phyloP scores from a whole-genome alignment of 2,797 vertebrate genomes.

The Dipus sagitta region DNA sequence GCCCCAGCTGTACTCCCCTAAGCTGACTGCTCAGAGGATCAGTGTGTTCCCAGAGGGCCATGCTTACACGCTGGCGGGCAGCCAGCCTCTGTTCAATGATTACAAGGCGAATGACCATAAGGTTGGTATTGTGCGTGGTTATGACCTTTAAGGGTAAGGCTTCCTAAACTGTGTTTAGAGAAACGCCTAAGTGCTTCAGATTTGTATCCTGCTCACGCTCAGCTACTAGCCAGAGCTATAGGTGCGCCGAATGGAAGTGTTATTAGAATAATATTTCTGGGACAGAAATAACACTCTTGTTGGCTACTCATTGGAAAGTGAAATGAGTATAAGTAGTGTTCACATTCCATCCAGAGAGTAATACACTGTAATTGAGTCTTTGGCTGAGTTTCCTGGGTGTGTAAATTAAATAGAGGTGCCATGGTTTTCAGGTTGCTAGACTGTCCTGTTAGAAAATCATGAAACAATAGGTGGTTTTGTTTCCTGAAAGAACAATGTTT shows the following conservation, averaged over 20 bases:
- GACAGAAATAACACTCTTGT: slow-evolving; percentile 61
- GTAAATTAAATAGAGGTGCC: slow-evolving; percentile 60
- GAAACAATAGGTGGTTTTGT: slow-evolving; percentile 21
- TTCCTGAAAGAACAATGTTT: slow-evolving; percentile 65
- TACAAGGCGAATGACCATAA: slow-evolving; percentile 83
- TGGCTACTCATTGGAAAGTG: slow-evolving; percentile 38
- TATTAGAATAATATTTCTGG: slow-evolving; percentile 62
- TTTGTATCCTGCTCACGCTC: background rate
- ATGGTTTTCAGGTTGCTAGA: slow-evolving; percentile 37
- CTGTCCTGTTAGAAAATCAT: slow-evolving; percentile 39
- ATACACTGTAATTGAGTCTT: slow-evolving; percentile 58
- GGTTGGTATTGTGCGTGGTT: slow-evolving; percentile 87
- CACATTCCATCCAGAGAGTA: slow-evolving; percentile 44
- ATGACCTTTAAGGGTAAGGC: background rate
- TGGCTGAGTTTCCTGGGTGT: slow-evolving; percentile 18
- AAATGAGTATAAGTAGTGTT: slow-evolving; percentile 38
- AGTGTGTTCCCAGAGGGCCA: slow-evolving; percentile 93
- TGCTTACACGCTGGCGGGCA: slow-evolving; percentile 84
- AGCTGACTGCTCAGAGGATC: slow-evolving; percentile 94
- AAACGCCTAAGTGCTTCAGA: slow-evolving; percentile 6
- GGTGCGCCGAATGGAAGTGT: background rate
- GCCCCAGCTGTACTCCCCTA: slow-evolving; percentile 85
- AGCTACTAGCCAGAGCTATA: background rate
- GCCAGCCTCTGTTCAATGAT: slow-evolving; percentile 82
- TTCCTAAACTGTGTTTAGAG: slow-evolving; percentile 17